A percentile compares a stretch with the other conserved stretches of the same genome.
phyloP scores from a whole-genome alignment of 2,797 vertebrate genomes.

The Clarias fuscus region DNA sequence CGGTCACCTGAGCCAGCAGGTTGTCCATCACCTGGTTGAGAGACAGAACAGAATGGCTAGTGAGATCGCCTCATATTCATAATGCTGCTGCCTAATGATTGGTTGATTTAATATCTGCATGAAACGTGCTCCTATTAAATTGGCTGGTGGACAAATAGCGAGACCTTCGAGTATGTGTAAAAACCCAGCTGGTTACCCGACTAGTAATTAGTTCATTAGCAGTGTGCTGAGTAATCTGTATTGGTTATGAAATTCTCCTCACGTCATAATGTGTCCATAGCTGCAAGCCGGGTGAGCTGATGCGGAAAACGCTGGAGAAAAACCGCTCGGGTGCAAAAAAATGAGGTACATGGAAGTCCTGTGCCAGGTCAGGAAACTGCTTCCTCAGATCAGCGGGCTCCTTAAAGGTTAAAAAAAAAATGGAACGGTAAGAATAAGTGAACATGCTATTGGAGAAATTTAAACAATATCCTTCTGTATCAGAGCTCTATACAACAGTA shows the following conservation, averaged over 20 bases:
- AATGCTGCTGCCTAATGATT: neutral
- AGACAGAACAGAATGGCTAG: neutral
- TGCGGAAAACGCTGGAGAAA: slow-evolving; percentile 95
- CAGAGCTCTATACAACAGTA: neutral
- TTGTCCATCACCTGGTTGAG: slow-evolving; percentile 92
- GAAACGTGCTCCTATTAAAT: neutral
- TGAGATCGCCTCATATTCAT: neutral
- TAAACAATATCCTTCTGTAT: neutral
- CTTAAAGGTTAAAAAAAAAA: slow-evolving; percentile 63
- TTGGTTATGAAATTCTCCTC: slow-evolving; percentile 53
- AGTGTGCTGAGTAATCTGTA: neutral
- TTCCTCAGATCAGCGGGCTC: slow-evolving; percentile 89
- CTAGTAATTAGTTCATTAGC: neutral
- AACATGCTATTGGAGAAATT: neutral
- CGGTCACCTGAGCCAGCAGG: slow-evolving; percentile 92
- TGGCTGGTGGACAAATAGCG: neutral
- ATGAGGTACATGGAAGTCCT: slow-evolving; percentile 83
- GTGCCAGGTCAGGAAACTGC: slow-evolving; percentile 87
- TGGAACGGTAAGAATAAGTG: too few species aligned
- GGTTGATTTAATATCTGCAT: neutral
- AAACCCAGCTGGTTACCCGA: neutral
- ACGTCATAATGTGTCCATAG: slow-evolving; percentile 98
- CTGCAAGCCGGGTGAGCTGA: slow-evolving; percentile 91
- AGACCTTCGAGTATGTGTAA: neutral
- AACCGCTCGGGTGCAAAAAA: slow-evolving; percentile 89